phyloP scores from a whole-genome alignment of 2,888 invertebrate genomes.

The Synergus itoensis region DNA sequence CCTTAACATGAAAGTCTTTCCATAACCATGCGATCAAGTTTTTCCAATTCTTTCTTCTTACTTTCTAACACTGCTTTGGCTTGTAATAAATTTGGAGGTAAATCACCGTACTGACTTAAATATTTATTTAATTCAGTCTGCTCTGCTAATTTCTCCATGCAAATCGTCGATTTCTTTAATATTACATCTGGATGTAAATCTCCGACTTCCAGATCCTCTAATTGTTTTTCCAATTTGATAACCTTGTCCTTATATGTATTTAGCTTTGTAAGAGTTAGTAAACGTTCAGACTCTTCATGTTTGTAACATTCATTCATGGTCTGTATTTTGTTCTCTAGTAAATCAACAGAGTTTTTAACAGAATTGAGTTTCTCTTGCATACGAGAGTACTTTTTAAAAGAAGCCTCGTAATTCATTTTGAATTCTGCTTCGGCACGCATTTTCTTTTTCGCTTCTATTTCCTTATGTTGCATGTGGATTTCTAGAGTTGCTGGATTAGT shows the following conservation, averaged over 20 bases:
- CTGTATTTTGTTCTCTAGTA: slow-evolving; percentile 56
- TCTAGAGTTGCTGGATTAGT: slow-evolving; percentile 61
- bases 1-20: slow-evolving; percentile 15
- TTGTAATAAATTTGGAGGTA: slow-evolving; percentile 71
- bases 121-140: slow-evolving; percentile 61
- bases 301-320: slow-evolving; percentile 55
- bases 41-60: slow-evolving; percentile 65
- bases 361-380: slow-evolving; percentile 61
- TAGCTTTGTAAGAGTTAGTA: slow-evolving; percentile 64
- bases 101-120: slow-evolving; percentile 65
- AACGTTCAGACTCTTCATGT: slow-evolving; percentile 58
- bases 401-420: slow-evolving; percentile 60
- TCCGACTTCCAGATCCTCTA: slow-evolving; percentile 59
- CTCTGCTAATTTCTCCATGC: slow-evolving; percentile 62
- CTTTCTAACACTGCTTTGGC: slow-evolving; percentile 69
- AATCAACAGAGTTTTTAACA: slow-evolving; percentile 57
- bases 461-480: slow-evolving; percentile 60
- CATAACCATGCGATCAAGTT: slow-evolving; percentile 58
- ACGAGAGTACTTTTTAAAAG: slow-evolving; percentile 59
- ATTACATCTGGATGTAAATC: slow-evolving; percentile 64
- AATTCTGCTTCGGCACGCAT: slow-evolving; percentile 62
- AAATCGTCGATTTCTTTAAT: slow-evolving; percentile 63
- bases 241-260: slow-evolving; percentile 65
- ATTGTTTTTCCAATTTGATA: slow-evolving; percentile 60
- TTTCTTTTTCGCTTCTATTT: slow-evolving; percentile 59